Percentiles rank a stretch among this genome's conserved stretches.
Evolutionary conservation across 2,797 vertebrate species (phyloP).

Genomic region (Sphaeramia orbicularis): DNA sequence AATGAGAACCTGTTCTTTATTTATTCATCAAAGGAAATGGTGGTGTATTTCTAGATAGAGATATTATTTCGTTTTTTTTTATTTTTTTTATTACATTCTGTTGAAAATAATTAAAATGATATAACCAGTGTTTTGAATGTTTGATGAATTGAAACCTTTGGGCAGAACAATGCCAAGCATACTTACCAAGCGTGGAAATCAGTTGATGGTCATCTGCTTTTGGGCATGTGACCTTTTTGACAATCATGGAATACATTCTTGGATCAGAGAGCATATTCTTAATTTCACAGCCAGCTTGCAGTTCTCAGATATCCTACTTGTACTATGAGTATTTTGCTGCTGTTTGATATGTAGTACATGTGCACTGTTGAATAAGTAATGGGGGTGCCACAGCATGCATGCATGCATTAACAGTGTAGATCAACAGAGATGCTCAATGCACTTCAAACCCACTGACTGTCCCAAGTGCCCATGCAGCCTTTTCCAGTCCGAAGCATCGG

Average conservation of each 20-base stretch:
- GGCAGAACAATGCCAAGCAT: no score
- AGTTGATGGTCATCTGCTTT: constrained; percentile 31
- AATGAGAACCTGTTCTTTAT: no score
- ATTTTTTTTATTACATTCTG: not conserved
- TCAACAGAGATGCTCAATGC: constrained; percentile 61
- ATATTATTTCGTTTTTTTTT: no score
- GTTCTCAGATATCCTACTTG: constrained; percentile 52
- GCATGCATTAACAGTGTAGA: constrained; percentile 58
- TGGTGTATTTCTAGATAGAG: no score
- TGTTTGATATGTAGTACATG: constrained; percentile 67
- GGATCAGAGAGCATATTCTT: constrained; percentile 68
- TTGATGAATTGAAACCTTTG: constrained; percentile 58
- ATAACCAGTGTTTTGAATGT: constrained; percentile 29
- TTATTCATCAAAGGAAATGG: no score
- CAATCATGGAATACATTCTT: constrained; percentile 48
- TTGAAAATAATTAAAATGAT: constrained; percentile 1
- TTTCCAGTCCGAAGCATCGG: constrained; percentile 44
- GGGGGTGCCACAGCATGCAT: constrained; percentile 56
- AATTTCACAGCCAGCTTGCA: constrained; percentile 67
- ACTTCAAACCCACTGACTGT: constrained; percentile 56
- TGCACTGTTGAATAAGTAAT: constrained; percentile 79
- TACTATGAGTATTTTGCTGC: constrained; percentile 60
- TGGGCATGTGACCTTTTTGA: constrained; percentile 62
- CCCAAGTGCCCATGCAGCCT: constrained; percentile 50
- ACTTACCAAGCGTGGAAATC: constrained; percentile 28